Evolutionary conservation across 1,140 invertebrate genomes (phyloP).

Genomic region (Drosophila nebulosa): DNA sequence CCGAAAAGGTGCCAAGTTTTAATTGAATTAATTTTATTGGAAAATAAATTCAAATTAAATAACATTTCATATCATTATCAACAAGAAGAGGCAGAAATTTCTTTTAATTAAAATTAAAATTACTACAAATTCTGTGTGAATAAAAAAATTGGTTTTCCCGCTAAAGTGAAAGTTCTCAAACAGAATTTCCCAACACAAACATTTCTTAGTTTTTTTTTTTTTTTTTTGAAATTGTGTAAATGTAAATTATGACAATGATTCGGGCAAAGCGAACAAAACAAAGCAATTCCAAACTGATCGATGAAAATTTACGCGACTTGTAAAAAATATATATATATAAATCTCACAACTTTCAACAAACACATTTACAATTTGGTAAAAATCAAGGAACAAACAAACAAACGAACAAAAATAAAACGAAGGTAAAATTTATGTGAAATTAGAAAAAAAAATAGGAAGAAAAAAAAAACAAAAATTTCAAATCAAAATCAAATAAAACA

Average conservation of each 20-base stretch:
- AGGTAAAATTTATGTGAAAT: conserved; percentile 49
- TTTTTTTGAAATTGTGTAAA: background rate
- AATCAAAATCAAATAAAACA: conserved; percentile 69
- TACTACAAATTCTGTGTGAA: background rate
- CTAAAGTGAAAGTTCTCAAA: background rate
- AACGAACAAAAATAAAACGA: conserved; percentile 25
- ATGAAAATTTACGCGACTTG: background rate
- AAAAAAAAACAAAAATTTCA: conserved; percentile 45
- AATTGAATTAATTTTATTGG: conserved; percentile 58
- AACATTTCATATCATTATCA: background rate
- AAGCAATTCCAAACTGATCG: background rate
- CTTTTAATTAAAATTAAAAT: too few species aligned
- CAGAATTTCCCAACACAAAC: background rate
- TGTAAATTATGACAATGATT: background rate
- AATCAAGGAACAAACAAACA: conserved; percentile 33
- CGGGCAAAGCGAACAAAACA: background rate
- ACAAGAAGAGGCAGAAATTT: background rate
- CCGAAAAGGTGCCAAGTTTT: conserved; percentile 55
- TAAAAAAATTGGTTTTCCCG: background rate
- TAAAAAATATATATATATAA: background rate
- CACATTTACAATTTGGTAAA: conserved; percentile 35
- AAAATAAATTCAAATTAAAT: conserved; percentile 15
- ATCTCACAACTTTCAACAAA: conserved; percentile 6
- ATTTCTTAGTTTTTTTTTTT: too few species aligned
- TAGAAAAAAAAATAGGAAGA: conserved; percentile 41